Conservation (phyloP, 2,797 vertebrate species). For the Hydrophis major region DNA sequence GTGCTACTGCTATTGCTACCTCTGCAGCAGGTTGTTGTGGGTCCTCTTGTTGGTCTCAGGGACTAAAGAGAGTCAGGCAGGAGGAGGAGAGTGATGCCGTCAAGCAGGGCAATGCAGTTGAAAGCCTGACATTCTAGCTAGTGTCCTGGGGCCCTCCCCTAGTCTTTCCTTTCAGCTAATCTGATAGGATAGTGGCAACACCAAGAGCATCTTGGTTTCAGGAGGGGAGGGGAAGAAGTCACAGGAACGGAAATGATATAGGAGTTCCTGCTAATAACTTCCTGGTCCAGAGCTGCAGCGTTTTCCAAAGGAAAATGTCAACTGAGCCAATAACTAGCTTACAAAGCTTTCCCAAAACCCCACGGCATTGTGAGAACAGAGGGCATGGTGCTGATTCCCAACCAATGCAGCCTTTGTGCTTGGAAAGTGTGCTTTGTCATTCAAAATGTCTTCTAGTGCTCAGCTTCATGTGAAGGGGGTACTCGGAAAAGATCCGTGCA, state of each 20-base stretch:
- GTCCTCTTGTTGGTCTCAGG: background rate
- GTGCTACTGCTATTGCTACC: background rate
- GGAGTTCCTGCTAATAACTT: background rate
- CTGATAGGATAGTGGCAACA: background rate
- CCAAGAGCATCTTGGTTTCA: background rate
- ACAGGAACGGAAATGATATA: background rate
- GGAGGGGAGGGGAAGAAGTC: background rate
- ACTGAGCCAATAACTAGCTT: background rate
- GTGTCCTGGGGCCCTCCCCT: background rate
- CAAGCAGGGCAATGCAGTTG: background rate
- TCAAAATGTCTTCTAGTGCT: conserved; percentile 68
- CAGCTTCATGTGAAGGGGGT: conserved; percentile 71
- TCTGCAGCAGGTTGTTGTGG: background rate
- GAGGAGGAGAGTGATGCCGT: background rate
- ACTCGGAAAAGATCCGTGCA: conserved; percentile 65
- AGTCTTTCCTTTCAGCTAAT: background rate
- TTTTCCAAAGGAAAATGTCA: background rate
- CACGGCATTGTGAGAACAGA: background rate
- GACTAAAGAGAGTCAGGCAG: background rate
- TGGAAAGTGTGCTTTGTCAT: background rate
- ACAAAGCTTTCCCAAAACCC: background rate
- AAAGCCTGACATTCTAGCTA: background rate
- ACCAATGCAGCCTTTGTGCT: background rate
- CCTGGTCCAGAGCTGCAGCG: background rate
- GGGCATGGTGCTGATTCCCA: background rate